Conservation (phyloP, 2,113 vertebrate genomes). For the Galbula dea region DNA sequence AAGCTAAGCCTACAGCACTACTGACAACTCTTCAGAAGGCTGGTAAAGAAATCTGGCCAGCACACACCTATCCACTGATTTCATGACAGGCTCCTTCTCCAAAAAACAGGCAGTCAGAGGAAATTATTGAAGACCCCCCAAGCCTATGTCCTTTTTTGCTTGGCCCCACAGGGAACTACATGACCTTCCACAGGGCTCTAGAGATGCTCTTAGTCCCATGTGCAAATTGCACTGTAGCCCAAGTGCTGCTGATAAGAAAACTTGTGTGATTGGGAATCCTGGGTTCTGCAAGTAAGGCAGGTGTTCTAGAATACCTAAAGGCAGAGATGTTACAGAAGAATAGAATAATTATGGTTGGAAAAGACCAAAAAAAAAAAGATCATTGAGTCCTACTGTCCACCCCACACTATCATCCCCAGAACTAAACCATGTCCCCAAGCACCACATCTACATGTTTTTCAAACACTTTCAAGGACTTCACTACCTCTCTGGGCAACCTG, state of each 20-base stretch:
- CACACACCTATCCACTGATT: neutral
- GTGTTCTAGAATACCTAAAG: neutral
- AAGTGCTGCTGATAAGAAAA: neutral
- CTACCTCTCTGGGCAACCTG: no score
- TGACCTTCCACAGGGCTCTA: neutral
- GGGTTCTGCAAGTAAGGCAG: neutral
- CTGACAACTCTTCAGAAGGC: neutral
- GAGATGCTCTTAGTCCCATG: neutral
- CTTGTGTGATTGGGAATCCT: neutral
- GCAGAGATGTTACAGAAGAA: no score
- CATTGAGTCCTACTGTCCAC: no score
- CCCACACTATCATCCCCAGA: no score
- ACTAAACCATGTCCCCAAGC: no score
- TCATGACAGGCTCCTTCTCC: fast-evolving
- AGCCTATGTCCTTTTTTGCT: neutral
- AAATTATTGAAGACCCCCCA: neutral
- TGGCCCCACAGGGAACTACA: neutral
- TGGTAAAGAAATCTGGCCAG: neutral
- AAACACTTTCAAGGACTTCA: no score
- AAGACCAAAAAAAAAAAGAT: no score
- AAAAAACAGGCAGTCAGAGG: neutral
- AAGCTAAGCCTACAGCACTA: neutral
- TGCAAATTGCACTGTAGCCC: neutral
- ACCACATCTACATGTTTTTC: no score
- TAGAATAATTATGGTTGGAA: no score